A percentile compares a stretch with the other conserved stretches of the same genome.
phyloP scores from a whole-genome alignment of 2,888 invertebrate species.

The Norana najaformis region DNA sequence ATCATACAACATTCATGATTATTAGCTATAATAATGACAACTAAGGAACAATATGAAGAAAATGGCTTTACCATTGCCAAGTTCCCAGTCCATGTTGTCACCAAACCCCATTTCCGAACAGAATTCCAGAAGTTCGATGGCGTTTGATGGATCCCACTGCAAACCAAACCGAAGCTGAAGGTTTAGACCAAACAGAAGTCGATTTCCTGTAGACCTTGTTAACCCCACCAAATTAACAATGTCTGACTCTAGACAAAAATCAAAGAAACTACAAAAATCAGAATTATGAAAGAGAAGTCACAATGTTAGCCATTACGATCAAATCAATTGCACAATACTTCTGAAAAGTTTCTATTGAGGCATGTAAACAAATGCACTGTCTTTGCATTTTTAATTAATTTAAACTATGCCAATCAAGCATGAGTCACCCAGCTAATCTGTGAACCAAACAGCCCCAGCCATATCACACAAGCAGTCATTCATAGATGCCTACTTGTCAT shows the following conservation, averaged over 20 bases:
- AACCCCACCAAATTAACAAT: constrained; percentile 36
- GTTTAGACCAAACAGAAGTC: constrained; percentile 75
- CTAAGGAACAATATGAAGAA: background rate
- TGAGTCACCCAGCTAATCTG: background rate
- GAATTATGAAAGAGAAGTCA: background rate
- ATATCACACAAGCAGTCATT: background rate
- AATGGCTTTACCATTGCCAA: constrained; percentile 55
- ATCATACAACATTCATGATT: background rate
- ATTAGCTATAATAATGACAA: background rate
- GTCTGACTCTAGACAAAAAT: constrained; percentile 32
- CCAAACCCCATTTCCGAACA: constrained; percentile 66
- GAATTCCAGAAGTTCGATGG: constrained; percentile 70
- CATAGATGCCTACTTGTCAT: constrained; percentile 34
- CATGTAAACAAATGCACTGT: too few species aligned
- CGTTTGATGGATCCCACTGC: constrained; percentile 74
- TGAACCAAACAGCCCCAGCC: background rate
- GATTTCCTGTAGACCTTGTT: constrained; percentile 63
- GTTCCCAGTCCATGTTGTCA: constrained; percentile 52
- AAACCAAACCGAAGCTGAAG: constrained; percentile 68
- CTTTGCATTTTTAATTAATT: background rate
- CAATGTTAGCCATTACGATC: too few species aligned
- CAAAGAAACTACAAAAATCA: background rate
- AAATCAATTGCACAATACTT: background rate
- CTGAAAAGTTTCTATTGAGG: background rate
- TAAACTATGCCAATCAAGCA: background rate